Percentiles rank a stretch among this genome's conserved stretches.
Conservation (phyloP, 2,888 invertebrate species). For the Drosophila sordidapex region DNA sequence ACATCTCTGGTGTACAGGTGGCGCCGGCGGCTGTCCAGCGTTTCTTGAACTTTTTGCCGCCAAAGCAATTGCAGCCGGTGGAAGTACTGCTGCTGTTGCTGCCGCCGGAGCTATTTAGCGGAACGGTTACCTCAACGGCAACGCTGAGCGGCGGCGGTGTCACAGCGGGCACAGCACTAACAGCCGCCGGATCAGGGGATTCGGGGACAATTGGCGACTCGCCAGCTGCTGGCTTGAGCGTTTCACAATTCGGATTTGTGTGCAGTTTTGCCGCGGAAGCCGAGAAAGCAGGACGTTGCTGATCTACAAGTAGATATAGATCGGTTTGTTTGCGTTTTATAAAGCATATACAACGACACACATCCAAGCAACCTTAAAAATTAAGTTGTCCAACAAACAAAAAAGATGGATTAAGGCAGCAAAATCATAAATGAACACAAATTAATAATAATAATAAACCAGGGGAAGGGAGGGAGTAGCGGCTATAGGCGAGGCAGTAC, state of each 20-base stretch:
- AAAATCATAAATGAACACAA: conserved; percentile 49
- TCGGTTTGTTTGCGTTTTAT: conserved; percentile 74
- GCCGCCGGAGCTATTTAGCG: conserved; percentile 16
- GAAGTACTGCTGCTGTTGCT: conserved; percentile 39
- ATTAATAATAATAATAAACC: conserved; percentile 31
- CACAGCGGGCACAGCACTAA: conserved; percentile 52
- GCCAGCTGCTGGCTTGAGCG: conserved; percentile 50
- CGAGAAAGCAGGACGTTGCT: conserved; percentile 86
- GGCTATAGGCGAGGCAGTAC: conserved; percentile 27
- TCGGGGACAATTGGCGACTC: conserved; percentile 33
- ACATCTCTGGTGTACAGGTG: conserved; percentile 85
- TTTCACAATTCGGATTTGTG: conserved; percentile 79
- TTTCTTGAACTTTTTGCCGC: conserved; percentile 82
- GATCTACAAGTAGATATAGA: conserved; percentile 85
- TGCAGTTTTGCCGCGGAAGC: conserved; percentile 84
- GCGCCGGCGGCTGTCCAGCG: conserved; percentile 75
- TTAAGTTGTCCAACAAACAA: conserved; percentile 75
- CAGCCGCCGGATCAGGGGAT: conserved; percentile 10
- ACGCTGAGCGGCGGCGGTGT: conserved; percentile 58
- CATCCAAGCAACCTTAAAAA: conserved; percentile 63
- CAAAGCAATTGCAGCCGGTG: conserved; percentile 85
- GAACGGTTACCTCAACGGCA: conserved; percentile 61
- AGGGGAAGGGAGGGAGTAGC: conserved; percentile 6
- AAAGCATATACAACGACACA: conserved; percentile 64
- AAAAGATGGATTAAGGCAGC: conserved; percentile 25